A percentile compares a stretch with the other conserved stretches of the same genome.
phyloP scores from a whole-genome alignment of 2,797 vertebrate genomes.

The Mormyrus hasselquistii region DNA sequence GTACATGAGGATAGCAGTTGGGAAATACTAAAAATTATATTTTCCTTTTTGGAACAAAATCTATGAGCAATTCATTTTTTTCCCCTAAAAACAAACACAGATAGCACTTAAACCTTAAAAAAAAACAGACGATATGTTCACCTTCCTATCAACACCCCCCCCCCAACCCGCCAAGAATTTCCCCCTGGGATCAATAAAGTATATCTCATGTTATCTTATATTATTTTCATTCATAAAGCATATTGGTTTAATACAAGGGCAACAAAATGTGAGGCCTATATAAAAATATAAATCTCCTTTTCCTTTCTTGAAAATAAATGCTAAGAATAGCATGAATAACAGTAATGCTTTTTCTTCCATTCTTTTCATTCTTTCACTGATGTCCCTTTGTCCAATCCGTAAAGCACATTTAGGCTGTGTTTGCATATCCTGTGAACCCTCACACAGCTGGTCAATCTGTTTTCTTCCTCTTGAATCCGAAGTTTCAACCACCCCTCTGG shows the following conservation, averaged over 20 bases:
- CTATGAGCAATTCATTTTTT: neutral
- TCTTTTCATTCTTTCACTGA: neutral
- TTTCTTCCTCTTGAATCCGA: neutral
- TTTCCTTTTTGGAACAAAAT: neutral
- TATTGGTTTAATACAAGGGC: neutral
- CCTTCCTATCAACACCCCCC: neutral
- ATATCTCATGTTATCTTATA: neutral
- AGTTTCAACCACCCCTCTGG: neutral
- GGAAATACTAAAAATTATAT: neutral
- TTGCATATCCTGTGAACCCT: neutral
- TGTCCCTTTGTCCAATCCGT: neutral
- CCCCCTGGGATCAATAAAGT: neutral
- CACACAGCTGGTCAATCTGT: neutral
- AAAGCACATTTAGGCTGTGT: neutral
- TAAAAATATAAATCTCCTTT: neutral
- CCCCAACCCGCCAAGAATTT: neutral
- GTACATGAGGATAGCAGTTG: neutral
- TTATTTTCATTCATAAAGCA: constrained; percentile 1
- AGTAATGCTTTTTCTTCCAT: neutral
- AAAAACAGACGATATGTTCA: neutral
- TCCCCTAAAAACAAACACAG: neutral
- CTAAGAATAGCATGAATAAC: neutral
- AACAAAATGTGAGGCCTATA: constrained; percentile 1
- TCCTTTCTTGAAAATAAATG: neutral
- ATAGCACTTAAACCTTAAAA: neutral